These are phyloP conservation scores for Erannis defoliaria DNA, from an alignment of 2,888 invertebrate species.

Conservation along the genomic window DNA sequence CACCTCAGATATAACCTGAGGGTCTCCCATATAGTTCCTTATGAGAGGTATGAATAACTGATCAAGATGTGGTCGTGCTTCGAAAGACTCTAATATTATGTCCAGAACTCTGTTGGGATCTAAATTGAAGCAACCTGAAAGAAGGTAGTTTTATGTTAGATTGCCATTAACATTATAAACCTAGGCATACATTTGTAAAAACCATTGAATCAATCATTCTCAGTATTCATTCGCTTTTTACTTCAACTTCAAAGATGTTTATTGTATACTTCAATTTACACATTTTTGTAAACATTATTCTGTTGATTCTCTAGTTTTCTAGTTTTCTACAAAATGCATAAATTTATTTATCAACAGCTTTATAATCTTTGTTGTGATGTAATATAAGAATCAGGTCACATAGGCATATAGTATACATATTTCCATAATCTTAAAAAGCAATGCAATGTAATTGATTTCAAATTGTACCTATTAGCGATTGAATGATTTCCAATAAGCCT, in stretches of 20 bases:
- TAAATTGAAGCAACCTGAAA: conserved; percentile 98
- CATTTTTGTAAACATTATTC: too few species aligned
- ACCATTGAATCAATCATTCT: too few species aligned
- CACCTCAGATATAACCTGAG: conserved; percentile 94
- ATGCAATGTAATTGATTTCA: not conserved
- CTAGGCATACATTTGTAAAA: not conserved
- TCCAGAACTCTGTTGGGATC: conserved; percentile 99
- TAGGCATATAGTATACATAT: too few species aligned
- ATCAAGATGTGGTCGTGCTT: conserved; percentile 92
- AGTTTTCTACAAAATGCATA: not conserved
- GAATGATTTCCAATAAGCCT: conserved; percentile 94
- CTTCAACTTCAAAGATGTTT: too few species aligned
- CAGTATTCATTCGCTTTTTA: too few species aligned
- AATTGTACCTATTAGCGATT: conserved; percentile 94
- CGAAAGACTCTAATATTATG: conserved; percentile 98
- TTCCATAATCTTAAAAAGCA: not conserved
- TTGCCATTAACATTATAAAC: not conserved
- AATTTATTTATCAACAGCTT: not conserved
- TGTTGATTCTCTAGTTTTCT: too few species aligned
- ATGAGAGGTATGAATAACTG: conserved; percentile 94
- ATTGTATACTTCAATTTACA: too few species aligned
- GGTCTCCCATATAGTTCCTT: conserved; percentile 95
- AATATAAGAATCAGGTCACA: not conserved
- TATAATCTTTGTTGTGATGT: not conserved
- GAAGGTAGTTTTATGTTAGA: conserved; percentile 5